Evolutionary conservation across 2,113 vertebrate genomes (phyloP), one percentile per base, ranked within the genome.

Genomic region (Corythornis cristatus): DNA sequence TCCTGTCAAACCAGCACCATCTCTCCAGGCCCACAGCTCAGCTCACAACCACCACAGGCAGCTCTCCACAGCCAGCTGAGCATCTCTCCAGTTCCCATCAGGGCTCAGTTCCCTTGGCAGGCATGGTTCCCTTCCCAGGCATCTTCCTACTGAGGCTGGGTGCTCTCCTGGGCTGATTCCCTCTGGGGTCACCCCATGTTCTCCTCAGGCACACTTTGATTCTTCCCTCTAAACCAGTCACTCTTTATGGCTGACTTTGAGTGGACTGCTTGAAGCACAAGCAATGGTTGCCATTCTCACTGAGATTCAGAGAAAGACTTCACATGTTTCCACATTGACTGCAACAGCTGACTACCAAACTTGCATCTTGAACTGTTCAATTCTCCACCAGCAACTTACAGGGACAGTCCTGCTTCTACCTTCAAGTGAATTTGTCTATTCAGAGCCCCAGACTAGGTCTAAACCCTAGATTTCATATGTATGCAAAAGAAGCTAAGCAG

Each of bases 401-500:
- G 25, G 29, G 57, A 92, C 50, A 50, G 58, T 65, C 43, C 21
- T 68, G 12, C 26, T 72, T 60, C 62, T 50, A 37, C 28, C 68
- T 68, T 66, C 33, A 82, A 68, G 65, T 73, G 50, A 15, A 90
- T 74, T 60, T 75, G 14, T 31, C 66, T 2, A 0, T 68, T 90
- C 48, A 71, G 79, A 92, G 66, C 45, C 28, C 23, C 43, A n/a
- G 13, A 75, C 70, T 70, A 66, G 15, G 78, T 82, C 70, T 72
- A 50, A 78, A 83, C 70, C 22, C 5, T 42, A 72, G 66, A 72
- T 72, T 92, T 92, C 58, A 61, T 62, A 64, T 54, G 9, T 77
- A 90, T 70, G 73, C 86, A 92, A 87, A 95, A 72, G 2, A 75
- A 45, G 45, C 54, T 66, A 82, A 92, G 86, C 62, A 76, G 65